phyloP scores from a whole-genome alignment of 2,888 invertebrate genomes.

The Heliconius erato region DNA sequence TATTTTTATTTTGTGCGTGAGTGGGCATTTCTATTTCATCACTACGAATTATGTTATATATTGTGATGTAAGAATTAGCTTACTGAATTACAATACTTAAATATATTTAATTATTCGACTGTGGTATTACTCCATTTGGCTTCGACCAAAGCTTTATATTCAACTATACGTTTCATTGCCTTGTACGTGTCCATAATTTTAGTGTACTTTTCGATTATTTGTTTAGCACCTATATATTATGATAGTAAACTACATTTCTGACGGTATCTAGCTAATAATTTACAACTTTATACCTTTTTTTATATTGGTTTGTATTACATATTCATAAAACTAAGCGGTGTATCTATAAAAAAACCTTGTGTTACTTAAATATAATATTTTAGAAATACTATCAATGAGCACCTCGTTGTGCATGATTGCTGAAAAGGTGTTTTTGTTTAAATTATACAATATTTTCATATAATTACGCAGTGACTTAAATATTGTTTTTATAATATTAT shows the following conservation, averaged over 20 bases:
- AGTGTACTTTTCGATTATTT: conserved; percentile 3
- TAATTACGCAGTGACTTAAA: not conserved
- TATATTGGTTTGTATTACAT: not conserved
- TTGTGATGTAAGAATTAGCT: not conserved
- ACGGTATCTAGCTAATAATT: conserved; percentile 8
- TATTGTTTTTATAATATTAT: no score
- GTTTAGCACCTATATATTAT: conserved; percentile 13
- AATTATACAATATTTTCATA: not conserved
- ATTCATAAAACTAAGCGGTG: not conserved
- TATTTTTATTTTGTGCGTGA: conserved; percentile 14
- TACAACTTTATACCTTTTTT: not conserved
- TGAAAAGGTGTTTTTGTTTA: not conserved
- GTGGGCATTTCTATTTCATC: not conserved
- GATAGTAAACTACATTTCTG: not conserved
- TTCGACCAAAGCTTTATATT: not conserved
- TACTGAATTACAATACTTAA: not conserved
- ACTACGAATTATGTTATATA: not conserved
- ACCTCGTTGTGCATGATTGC: not conserved
- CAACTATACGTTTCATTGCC: no score
- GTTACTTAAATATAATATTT: not conserved
- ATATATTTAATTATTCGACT: not conserved
- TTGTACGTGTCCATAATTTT: not conserved
- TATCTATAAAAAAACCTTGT: not conserved
- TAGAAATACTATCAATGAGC: not conserved
- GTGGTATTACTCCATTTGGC: not conserved